These are phyloP conservation scores for Progne subis DNA, from an alignment of 2,113 vertebrate genomes.

Conservation along the genomic window DNA sequence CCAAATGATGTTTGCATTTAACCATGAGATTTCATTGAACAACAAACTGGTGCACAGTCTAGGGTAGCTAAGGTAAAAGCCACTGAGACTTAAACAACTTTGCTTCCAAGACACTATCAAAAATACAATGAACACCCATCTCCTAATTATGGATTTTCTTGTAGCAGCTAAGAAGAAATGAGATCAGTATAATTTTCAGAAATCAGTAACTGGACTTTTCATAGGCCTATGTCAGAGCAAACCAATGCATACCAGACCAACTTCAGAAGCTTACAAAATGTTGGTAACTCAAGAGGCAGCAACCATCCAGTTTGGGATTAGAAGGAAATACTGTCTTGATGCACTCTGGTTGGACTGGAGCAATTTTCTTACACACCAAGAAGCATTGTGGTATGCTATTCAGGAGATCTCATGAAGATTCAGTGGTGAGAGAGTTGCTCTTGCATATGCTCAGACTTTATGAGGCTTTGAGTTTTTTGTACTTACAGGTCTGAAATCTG, in stretches of 20 bases:
- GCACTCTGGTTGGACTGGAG: not conserved
- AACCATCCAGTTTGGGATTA: not conserved
- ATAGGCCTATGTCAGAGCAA: not conserved
- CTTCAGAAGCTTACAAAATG: not conserved
- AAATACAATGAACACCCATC: not conserved
- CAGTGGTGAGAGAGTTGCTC: not conserved
- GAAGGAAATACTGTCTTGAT: not conserved
- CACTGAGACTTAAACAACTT: not conserved
- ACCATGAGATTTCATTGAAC: not conserved
- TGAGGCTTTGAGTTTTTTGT: not conserved
- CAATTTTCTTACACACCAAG: not conserved
- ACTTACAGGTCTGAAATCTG: not conserved
- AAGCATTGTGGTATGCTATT: not conserved
- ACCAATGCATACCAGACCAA: not conserved
- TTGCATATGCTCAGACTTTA: not conserved
- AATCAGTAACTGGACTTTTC: not conserved
- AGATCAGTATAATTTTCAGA: not conserved
- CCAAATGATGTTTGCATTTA: not conserved
- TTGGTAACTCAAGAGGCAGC: not conserved
- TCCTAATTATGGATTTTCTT: not conserved
- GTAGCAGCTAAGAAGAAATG: not conserved
- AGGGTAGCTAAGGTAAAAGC: not conserved
- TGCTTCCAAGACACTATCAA: not conserved
- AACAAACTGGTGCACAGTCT: not conserved
- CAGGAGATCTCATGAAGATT: not conserved